phyloP scores from a whole-genome alignment of 1,140 invertebrate species.

The Drosophila bipectinata region DNA sequence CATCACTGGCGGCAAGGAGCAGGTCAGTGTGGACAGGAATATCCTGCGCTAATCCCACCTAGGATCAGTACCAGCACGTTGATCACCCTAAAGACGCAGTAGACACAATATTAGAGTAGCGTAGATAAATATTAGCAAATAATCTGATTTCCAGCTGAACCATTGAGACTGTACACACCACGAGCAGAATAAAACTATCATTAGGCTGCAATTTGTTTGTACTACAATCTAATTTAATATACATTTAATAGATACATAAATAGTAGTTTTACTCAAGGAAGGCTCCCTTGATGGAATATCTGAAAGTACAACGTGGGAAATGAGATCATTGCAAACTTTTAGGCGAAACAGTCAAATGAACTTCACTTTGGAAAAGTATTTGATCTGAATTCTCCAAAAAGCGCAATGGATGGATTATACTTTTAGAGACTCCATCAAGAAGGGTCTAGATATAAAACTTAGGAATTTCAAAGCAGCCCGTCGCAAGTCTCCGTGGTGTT shows the following conservation, averaged over 20 bases:
- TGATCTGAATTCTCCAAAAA: too few species aligned
- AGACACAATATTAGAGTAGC: constrained; percentile 67
- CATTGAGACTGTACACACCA: constrained; percentile 63
- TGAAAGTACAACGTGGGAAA: background rate
- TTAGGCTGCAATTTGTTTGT: constrained; percentile 56
- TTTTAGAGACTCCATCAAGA: background rate
- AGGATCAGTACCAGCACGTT: background rate
- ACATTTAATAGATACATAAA: constrained; percentile 49
- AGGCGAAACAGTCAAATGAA: too few species aligned
- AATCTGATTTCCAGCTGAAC: constrained; percentile 48
- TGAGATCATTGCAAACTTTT: too few species aligned
- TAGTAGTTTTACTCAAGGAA: constrained; percentile 2
- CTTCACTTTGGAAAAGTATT: too few species aligned
- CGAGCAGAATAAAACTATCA: constrained; percentile 28
- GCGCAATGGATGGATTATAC: background rate
- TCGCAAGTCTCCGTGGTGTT: constrained; percentile 70
- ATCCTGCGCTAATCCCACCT: constrained; percentile 48
- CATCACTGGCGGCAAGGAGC: constrained; percentile 69
- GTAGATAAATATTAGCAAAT: constrained; percentile 60
- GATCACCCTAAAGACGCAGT: constrained; percentile 6
- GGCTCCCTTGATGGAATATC: background rate
- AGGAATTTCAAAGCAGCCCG: constrained; percentile 38
- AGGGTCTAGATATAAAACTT: too few species aligned
- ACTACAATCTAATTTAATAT: constrained; percentile 50
- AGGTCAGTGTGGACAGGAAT: constrained; percentile 52